phyloP scores from a whole-genome alignment of 1,140 invertebrate genomes.

The Asobara japonica region DNA sequence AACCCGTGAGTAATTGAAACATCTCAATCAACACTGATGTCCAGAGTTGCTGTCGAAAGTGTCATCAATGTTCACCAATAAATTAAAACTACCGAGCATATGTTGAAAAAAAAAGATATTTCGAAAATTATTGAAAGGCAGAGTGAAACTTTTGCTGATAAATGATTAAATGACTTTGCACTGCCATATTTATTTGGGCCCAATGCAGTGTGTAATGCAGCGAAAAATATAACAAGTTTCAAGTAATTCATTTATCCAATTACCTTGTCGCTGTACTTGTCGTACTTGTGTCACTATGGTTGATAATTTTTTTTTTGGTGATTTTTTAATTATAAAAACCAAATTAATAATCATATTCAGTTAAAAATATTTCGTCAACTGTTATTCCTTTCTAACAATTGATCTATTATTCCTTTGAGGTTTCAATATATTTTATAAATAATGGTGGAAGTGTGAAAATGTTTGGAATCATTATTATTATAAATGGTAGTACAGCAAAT shows the following conservation, averaged over 20 bases:
- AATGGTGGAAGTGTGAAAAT: too few species aligned
- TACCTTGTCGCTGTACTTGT: conserved; percentile 60
- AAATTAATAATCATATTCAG: conserved; percentile 42
- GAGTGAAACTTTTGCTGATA: neutral
- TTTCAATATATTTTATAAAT: too few species aligned
- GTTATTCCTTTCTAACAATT: too few species aligned
- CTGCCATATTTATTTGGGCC: neutral
- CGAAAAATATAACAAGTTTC: conserved; percentile 1
- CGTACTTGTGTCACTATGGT: conserved; percentile 55
- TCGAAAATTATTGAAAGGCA: neutral
- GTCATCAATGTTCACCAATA: neutral
- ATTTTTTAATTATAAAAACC: conserved; percentile 42
- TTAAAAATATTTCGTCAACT: neutral
- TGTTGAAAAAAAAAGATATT: neutral
- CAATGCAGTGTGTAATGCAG: conserved; percentile 30
- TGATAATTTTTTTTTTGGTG: conserved; percentile 39
- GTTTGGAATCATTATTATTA: neutral
- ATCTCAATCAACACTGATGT: neutral
- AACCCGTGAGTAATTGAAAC: too few species aligned
- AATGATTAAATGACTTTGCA: neutral
- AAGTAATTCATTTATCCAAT: conserved; percentile 41
- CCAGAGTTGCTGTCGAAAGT: neutral
- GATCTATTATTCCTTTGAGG: too few species aligned
- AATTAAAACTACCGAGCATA: neutral
- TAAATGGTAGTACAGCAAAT: too few species aligned